Base-by-base conservation (phyloP, 2,888 invertebrate genomes). In the Deilephila elpenor region DNA sequence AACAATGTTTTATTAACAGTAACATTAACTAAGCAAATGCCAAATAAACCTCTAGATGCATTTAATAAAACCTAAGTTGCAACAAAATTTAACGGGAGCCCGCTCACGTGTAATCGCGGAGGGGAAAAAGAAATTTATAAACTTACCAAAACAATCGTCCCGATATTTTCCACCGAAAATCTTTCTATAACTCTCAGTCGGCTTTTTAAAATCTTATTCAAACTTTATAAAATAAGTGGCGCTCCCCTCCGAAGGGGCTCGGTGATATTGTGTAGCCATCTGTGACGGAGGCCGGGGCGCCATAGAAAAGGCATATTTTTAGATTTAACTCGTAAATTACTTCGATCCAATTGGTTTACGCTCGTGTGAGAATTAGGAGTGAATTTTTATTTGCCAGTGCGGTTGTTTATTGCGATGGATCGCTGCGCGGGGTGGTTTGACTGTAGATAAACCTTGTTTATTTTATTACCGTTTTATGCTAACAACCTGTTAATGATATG, bases 201-300 rank as follows among this genome's bases (percentile, higher is more conserved):
- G 89, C 90, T 91, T 92, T 93, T 94, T 91, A 93, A 94, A 93
- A 92, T 93, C 93, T 94, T 94, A 94, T 94, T 94, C 90, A 93
- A 94, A 94, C 92, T 94, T 93, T 93, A 91, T 92, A 93, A 90
- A 93, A 91, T 92, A 91, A 93, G 91, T 90, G 90, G 86, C 78
- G 87, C 84, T 85, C 91, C 93, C 92, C 89, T 91, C 85, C 77
- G 83, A 82, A 88, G 89, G 93, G 91, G 85, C 85, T 88, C 84
- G 85, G 83, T 82, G 88, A 89, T 91, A 91, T 93, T 93, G 94
- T 93, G 93, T 87, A 93, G 91, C 93, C 94, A 94, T 93, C 94
- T 94, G 94, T 91, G 93, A 92, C 93, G 90, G 85, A 82, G 84
- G 85, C 78, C 80, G 86, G 87, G 87, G 88, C 90, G 91, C 89